Evolutionary conservation across 2,113 vertebrate species (phyloP).

Genomic region (Hydrochoerus hydrochaeris): DNA sequence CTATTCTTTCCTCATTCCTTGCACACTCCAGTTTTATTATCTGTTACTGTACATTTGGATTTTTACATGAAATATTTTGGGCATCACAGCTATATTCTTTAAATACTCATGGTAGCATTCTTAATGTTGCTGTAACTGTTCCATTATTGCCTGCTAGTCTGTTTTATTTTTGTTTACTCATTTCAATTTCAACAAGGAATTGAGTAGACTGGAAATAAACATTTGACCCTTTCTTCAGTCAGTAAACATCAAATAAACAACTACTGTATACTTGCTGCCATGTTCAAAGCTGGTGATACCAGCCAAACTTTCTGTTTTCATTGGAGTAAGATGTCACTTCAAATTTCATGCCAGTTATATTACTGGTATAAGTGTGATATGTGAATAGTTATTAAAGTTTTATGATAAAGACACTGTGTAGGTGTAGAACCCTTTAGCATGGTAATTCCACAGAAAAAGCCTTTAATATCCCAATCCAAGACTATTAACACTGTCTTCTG

Average conservation of each 20-base stretch:
- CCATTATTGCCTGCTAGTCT: background rate
- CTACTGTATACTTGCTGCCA: background rate
- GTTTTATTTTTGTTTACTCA: background rate
- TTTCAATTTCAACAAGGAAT: background rate
- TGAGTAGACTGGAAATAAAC: background rate
- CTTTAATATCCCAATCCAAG: no score
- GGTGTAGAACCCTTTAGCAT: background rate
- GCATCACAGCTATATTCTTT: background rate
- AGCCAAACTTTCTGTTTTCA: background rate
- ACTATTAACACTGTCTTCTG: fast-evolving
- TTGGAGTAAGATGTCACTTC: background rate
- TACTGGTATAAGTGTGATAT: background rate
- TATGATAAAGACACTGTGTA: background rate
- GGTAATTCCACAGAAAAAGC: background rate
- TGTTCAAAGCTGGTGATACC: background rate
- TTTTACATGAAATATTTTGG: background rate
- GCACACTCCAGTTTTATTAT: background rate
- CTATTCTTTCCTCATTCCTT: background rate
- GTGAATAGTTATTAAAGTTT: background rate
- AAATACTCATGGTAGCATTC: background rate
- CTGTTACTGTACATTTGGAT: background rate
- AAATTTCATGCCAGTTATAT: background rate
- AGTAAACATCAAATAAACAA: background rate
- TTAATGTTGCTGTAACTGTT: background rate
- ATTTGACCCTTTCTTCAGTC: background rate